phyloP scores from a whole-genome alignment of 2,888 invertebrate species.

The Tortrix viridana region DNA sequence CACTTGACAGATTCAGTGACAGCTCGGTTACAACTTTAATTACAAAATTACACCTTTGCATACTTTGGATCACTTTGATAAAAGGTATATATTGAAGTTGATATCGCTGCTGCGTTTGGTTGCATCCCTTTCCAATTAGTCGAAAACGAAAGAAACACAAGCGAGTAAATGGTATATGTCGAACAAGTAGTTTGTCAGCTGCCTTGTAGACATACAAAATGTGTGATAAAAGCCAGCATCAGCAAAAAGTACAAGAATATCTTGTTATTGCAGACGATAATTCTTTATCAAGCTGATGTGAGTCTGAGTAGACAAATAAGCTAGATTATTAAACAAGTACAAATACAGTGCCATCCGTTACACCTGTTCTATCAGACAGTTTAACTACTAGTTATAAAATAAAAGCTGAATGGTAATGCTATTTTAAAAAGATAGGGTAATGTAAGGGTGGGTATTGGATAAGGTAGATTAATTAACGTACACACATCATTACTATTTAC shows the following conservation, averaged over 20 bases:
- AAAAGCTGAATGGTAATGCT: too few relatives aligned
- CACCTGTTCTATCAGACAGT: too few relatives aligned
- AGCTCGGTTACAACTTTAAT: conserved; percentile 12
- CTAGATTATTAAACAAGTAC: neutral
- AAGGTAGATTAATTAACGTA: too few relatives aligned
- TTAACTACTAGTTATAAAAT: too few relatives aligned
- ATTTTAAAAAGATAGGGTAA: too few relatives aligned
- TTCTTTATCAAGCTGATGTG: conserved; percentile 1
- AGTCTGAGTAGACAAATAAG: conserved; percentile 5
- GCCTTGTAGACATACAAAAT: neutral
- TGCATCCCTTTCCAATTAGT: neutral
- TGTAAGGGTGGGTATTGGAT: too few relatives aligned
- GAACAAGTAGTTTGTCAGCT: neutral
- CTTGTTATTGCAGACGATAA: neutral
- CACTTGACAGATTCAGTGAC: neutral
- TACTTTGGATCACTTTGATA: conserved; percentile 3
- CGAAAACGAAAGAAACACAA: too few relatives aligned
- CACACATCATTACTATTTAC: too few relatives aligned
- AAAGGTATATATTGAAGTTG: neutral
- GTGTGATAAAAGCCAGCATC: conserved; percentile 2
- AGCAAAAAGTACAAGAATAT: neutral
- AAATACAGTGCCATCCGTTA: neutral
- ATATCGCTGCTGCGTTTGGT: neutral
- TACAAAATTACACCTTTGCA: conserved; percentile 17
- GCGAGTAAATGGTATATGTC: too few relatives aligned